Evolutionary conservation across 1,140 invertebrate genomes (phyloP).

Genomic region (Platyura marginata): DNA sequence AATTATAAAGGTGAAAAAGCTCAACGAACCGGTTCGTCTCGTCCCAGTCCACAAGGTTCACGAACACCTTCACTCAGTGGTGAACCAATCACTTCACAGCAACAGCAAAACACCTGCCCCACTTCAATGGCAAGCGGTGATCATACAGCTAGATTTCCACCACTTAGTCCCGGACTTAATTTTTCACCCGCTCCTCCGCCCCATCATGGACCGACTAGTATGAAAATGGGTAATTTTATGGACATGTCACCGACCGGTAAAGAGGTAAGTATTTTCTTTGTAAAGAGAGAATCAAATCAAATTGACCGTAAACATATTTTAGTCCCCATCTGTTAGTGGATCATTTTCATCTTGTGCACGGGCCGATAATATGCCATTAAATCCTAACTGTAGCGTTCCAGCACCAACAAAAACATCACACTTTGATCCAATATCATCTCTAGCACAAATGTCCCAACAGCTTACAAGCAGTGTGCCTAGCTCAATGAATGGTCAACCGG

Average conservation of each 20-base stretch:
- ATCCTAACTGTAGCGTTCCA: conserved; percentile 50
- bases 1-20: conserved; percentile 5
- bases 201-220: background rate
- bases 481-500: conserved; percentile 21
- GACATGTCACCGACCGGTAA: conserved; percentile 9
- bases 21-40: conserved; percentile 1
- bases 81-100: too few species aligned
- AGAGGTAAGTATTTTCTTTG: conserved; percentile 9
- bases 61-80: conserved; percentile 5
- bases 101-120: too few species aligned
- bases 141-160: conserved; percentile 9
- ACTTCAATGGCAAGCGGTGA: conserved; percentile 8
- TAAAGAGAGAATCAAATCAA: conserved; percentile 10
- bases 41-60: conserved; percentile 14
- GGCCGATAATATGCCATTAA: conserved; percentile 63
- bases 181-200: conserved; percentile 8
- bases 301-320: too few species aligned
- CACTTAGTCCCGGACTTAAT: conserved; percentile 15
- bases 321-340: conserved; percentile 9
- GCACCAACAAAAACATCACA: conserved; percentile 37
- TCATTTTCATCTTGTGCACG: conserved; percentile 26
- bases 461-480: conserved; percentile 54
- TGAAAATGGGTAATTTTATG: conserved; percentile 5
- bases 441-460: conserved; percentile 87
- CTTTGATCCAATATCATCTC: conserved; percentile 83